Evolutionary conservation across 2,113 vertebrate genomes (phyloP), one percentile per base, ranked within the genome.

Genomic region (Stigmatopora nigra): DNA sequence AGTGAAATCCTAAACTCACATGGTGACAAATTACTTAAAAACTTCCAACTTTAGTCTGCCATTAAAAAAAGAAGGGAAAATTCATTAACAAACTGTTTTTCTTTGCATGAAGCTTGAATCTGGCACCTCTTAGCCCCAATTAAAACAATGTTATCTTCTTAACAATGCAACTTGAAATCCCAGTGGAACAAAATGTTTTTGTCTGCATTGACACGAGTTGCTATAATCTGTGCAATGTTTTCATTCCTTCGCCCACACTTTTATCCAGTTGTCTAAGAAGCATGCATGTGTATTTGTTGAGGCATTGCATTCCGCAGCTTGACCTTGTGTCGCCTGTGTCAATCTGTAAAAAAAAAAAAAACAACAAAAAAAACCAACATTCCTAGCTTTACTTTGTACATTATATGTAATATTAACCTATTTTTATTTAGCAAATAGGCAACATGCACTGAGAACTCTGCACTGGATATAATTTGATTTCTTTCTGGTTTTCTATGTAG

Each of bases 181-280:
- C 65, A 61, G 17, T 10, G 55, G 60, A 13, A 55, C 15, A 5
- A 25, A 69, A n/a, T 20, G 36, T 48, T 78, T 68, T 74, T 15
- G 35, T 63, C n/a, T 38, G 51, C 63, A 59, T 68, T 63, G 17
- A 49, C 52, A 38, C 44, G 8, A 58, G 16, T 62, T 6, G 19
- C 44, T 60, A 22, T 60, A 53, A 31, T 45, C 60, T 20, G 19
- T 67, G 35, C 44, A 61, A 14, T 56, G 31, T 70, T 69, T 58
- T 31, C 45, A 61, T 65, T 59, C 59, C 17, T 45, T 56, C 19
- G 63, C 45, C 46, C 13, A 36, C 17, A 35, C 19, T 10, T 47
- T 20, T 35, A 38, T 45, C 8, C n/a, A 5, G 31, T 58, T 64
- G 15, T 38, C 25, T 48, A 4, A 45, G 14, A 4, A 45, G 14